Evolutionary conservation across 1,140 invertebrate genomes (phyloP), one percentile per base, ranked within the genome.

Genomic region (Arctopsyche grandis): DNA sequence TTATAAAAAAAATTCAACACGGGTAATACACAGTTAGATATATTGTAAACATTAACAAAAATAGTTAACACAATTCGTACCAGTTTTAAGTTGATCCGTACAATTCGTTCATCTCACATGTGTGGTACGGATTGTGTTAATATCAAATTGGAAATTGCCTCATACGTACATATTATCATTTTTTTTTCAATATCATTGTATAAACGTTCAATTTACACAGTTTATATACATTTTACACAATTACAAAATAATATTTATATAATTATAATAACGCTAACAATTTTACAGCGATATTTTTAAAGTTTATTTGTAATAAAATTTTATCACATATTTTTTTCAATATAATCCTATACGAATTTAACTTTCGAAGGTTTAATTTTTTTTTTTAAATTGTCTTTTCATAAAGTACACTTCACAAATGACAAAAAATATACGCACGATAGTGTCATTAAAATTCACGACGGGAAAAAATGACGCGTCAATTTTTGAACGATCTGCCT

Each of bases 251-350:
- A 66, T 66, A 66, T 16, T 14, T 52, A 66, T 26, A 24, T 26
- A 22, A 60, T 60, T 26, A 24, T 26, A 22, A 60, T 60, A 19
- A 12, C 24, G 10, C 9, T 66, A 22, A 66, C 19, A 29, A 66
- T 26, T 19, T 66, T 24, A 66, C 63, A 66, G 63, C 21, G 58
- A 66, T 26, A 26, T 52, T 52, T 46, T 52, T 52, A 52, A 52
- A 52, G 16, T 14, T 52, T 52, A 52, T 16, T 66, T 26, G 63
- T 66, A 26, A 29, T 66, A 66, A 66, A 66, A 22, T 66, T 66
- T 66, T 66, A 66, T 66, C 63, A 66, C 63, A 66, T 66, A 26
- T 66, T 66, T 66, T 66, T 66, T 52, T 52, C 12, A 21, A 60
- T 60, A 60, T n/a, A n/a, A n/a, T n/a, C n/a, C n/a, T n/a, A n/a